phyloP scores from a whole-genome alignment of 2,113 vertebrate genomes.

The Carollia perspicillata region DNA sequence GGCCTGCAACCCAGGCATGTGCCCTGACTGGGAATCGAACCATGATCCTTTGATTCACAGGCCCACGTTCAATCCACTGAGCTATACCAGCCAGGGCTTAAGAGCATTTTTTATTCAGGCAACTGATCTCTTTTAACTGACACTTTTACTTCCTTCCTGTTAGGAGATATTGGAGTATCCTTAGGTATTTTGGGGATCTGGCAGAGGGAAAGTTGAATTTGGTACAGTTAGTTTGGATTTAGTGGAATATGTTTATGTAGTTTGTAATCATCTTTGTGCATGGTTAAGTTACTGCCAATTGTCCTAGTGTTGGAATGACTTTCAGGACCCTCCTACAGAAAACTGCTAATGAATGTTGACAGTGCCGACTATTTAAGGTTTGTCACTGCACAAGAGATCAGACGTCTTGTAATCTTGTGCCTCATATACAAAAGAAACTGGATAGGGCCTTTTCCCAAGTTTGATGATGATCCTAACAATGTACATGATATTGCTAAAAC shows the following conservation, averaged over 20 bases:
- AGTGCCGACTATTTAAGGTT: neutral
- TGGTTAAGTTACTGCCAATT: neutral
- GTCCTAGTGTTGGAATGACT: neutral
- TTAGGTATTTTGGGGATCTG: neutral
- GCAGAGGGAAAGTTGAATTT: neutral
- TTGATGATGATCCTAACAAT: neutral
- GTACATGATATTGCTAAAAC: neutral
- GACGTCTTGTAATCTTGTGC: neutral
- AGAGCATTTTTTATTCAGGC: neutral
- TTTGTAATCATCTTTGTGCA: neutral
- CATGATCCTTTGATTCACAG: too few species aligned
- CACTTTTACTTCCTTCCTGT: neutral
- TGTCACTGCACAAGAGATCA: neutral
- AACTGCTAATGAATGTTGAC: neutral
- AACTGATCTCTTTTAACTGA: neutral
- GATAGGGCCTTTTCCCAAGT: neutral
- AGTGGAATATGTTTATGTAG: neutral
- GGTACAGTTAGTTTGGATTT: neutral
- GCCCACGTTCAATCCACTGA: too few species aligned
- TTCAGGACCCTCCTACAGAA: neutral
- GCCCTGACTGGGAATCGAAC: too few species aligned
- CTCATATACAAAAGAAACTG: neutral
- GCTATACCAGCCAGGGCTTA: too few species aligned
- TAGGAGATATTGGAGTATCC: neutral
- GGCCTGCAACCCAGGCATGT: too few species aligned